Evolutionary conservation across 2,797 vertebrate genomes (phyloP).

Genomic region (Todus mexicanus): DNA sequence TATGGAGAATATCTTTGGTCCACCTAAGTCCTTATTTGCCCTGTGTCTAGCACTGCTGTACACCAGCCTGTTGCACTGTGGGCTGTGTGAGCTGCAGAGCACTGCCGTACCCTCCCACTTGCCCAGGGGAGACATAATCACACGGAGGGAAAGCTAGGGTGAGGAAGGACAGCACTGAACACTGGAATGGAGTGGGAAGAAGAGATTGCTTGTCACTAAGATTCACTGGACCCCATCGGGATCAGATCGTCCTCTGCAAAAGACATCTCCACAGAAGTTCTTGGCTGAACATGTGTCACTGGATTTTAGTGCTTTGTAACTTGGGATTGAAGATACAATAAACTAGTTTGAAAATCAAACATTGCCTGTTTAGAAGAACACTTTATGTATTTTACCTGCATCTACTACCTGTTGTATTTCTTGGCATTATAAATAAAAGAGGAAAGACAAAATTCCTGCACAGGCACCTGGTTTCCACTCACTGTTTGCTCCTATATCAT

Average conservation of each 20-base stretch:
- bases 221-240: neutral
- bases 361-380: neutral
- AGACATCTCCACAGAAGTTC: neutral
- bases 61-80: neutral
- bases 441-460: neutral
- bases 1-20: neutral
- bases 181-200: neutral
- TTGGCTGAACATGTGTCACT: neutral
- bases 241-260: neutral
- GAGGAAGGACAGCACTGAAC: neutral
- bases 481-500: neutral
- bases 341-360: neutral
- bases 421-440: neutral
- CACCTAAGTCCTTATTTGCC: neutral
- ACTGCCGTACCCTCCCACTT: neutral
- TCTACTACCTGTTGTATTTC: neutral
- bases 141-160: neutral
- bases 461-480: neutral
- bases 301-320: neutral
- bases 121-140: neutral
- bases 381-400: neutral
- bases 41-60: neutral
- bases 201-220: neutral
- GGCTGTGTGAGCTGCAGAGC: accelerated
- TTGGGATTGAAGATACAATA: neutral